Evolutionary conservation across 2,113 vertebrate genomes (phyloP), one percentile per base, ranked within the genome.

Genomic region (Megaptera novaeangliae): DNA sequence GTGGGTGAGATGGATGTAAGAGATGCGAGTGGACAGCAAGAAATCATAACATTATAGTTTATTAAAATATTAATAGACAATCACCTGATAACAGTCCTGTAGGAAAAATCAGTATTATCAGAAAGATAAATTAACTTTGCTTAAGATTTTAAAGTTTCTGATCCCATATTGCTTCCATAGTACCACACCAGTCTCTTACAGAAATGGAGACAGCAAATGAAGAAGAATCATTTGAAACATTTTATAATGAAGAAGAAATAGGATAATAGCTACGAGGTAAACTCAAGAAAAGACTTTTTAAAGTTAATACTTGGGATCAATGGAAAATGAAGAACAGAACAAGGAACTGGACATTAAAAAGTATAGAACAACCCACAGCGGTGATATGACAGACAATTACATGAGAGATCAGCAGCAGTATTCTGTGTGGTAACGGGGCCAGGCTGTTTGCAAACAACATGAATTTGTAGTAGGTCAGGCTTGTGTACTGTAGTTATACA

Each of bases 81-180:
- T 61, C 49, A 88, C 14, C 21, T 61, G 39, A 59, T 85, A 94
- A 71, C 11, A 89, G 11, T 13, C 69, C 8, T 80, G 20, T 59
- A 87, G 27, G 55, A 72, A 85, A 82, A 91, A 91, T 8, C 41
- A 59, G 27, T 75, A 52, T 66, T 49, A 68, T 74, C 34, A 86
- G 34, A 94, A 94, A 91, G 31, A 44, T 86, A 94, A 68, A 81
- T 81, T 81, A 94, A 66, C 55, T 96, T 91, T 74, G 44, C n/a
- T 89, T 44, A 64, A 74, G 15, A 27, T 85, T 81, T 90, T 87
- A 31, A 71, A 78, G 74, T 84, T 80, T 52, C 34, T 66, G 31
- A 81, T 86, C 15, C 46, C n/a, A 46, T 63, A 88, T 55, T 86
- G 15, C 81, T 92, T 68, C 39, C 39, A 86, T 6, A 36, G 20